Conservation (phyloP, 1,140 invertebrate species). For the Papilio machaon region DNA sequence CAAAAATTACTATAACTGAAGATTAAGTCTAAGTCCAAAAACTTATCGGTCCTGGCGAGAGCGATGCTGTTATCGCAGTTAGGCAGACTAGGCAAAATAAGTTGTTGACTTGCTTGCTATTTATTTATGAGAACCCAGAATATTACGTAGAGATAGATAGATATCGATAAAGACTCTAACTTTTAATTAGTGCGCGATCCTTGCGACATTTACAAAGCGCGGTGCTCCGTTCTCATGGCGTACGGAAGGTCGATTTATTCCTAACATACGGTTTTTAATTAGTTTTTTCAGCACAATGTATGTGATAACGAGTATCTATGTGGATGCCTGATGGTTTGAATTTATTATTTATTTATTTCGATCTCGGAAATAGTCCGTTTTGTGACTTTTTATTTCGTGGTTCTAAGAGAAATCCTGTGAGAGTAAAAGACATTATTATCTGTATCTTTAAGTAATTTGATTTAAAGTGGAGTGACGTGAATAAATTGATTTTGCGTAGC, state of each 20-base stretch:
- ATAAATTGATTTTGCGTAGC: background rate
- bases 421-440: too few relatives aligned
- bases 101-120: too few relatives aligned
- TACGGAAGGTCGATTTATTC: background rate
- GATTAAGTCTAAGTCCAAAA: too few relatives aligned
- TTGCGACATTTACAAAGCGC: constrained; percentile 15
- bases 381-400: background rate
- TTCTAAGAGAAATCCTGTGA: background rate
- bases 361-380: background rate
- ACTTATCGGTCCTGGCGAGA: too few relatives aligned
- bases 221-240: background rate
- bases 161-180: background rate
- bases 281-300: background rate
- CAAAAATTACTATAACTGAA: too few relatives aligned
- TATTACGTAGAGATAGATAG: background rate
- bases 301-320: background rate
- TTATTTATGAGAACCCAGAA: background rate
- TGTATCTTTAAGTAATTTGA: too few relatives aligned
- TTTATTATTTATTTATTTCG: background rate
- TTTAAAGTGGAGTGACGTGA: too few relatives aligned
- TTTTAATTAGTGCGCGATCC: constrained; percentile 11
- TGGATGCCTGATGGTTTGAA: background rate
- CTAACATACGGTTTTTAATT: constrained; percentile 17
- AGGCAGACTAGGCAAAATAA: too few relatives aligned
- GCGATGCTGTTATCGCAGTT: too few relatives aligned